These are phyloP conservation scores for Gymnothorax javanicus DNA, from an alignment of 2,797 vertebrate genomes.

Conservation along the genomic window DNA sequence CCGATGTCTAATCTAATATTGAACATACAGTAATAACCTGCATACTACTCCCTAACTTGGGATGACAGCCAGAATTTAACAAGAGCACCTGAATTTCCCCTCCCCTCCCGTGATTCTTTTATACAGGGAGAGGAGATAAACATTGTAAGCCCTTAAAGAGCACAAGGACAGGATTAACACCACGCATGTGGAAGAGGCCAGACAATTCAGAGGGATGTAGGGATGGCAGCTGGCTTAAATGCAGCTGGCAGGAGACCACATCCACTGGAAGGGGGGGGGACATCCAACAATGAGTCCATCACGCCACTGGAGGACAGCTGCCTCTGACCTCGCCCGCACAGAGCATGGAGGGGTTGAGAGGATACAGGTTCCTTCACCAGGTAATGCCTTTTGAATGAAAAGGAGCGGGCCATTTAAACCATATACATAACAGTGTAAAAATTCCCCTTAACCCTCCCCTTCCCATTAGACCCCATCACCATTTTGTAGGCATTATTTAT, in stretches of 20 bases:
- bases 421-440: too few relatives aligned
- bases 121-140: constrained; percentile 51
- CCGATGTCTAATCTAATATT: constrained; percentile 74
- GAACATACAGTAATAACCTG: constrained; percentile 35
- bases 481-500: too few relatives aligned
- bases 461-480: too few relatives aligned
- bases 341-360: too few relatives aligned
- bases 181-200: neutral
- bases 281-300: too few relatives aligned
- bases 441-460: too few relatives aligned
- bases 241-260: neutral
- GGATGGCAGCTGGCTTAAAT: neutral
- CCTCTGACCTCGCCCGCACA: too few relatives aligned
- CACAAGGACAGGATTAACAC: constrained; percentile 6
- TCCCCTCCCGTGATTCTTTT: constrained; percentile 47
- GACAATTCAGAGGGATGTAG: neutral
- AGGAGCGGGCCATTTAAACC: too few relatives aligned
- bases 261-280: neutral
- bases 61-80: constrained; percentile 68
- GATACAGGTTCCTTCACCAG: too few relatives aligned
- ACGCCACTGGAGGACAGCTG: too few relatives aligned
- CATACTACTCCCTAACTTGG: constrained; percentile 45
- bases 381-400: too few relatives aligned
- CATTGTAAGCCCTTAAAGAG: constrained; percentile 5
- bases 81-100: constrained; percentile 61